phyloP scores from a whole-genome alignment of 2,797 vertebrate genomes.

The Buphagus erythrorhynchus region DNA sequence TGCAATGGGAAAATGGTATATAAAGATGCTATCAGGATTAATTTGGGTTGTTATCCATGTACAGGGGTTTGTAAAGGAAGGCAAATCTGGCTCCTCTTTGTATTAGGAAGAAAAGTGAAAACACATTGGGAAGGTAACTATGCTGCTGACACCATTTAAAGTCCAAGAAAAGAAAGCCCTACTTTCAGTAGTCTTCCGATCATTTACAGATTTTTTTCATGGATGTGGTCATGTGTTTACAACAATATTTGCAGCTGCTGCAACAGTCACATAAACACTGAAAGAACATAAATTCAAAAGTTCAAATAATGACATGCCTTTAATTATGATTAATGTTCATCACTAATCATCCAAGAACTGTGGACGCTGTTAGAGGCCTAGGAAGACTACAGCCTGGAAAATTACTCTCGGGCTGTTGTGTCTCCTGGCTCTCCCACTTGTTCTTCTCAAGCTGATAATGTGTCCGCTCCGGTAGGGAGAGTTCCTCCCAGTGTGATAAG shows the following conservation, averaged over 20 bases:
- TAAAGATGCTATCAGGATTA: neutral
- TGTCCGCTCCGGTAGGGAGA: too few species aligned
- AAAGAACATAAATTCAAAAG: neutral
- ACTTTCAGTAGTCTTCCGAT: neutral
- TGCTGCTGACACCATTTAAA: neutral
- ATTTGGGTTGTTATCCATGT: neutral
- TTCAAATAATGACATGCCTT: neutral
- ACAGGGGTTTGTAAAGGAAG: neutral
- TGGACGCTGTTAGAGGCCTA: too few species aligned
- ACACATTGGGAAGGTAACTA: accelerated
- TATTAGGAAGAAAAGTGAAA: neutral
- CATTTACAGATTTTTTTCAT: neutral
- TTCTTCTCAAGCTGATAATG: too few species aligned
- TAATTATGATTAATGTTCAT: neutral
- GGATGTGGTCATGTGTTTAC: neutral
- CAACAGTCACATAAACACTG: neutral
- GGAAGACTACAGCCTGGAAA: too few species aligned
- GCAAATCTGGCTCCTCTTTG: neutral
- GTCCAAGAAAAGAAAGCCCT: neutral
- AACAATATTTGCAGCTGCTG: neutral
- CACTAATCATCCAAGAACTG: neutral
- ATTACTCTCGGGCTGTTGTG: too few species aligned
- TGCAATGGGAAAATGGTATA: neutral
- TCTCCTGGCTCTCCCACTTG: too few species aligned
- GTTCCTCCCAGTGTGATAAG: too few species aligned